Evolutionary conservation across 2,113 vertebrate species (phyloP).

Genomic region (Microtus ochrogaster): DNA sequence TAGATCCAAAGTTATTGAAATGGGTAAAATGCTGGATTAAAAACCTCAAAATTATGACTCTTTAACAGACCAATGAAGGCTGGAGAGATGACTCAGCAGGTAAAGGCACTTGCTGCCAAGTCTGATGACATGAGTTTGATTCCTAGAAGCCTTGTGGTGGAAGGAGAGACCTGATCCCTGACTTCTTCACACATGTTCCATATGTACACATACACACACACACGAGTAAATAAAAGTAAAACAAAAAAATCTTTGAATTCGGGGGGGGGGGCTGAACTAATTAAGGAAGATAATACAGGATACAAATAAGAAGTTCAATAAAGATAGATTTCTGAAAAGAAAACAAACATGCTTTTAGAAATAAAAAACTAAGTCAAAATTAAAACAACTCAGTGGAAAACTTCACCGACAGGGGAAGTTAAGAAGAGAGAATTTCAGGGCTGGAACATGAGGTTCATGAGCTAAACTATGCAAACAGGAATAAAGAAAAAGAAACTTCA

Average conservation of each 20-base stretch:
- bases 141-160: background rate
- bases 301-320: background rate
- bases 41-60: background rate
- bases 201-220: background rate
- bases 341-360: background rate
- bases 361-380: background rate
- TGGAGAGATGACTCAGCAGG: background rate
- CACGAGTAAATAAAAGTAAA: background rate
- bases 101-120: background rate
- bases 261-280: background rate
- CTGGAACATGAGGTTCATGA: background rate
- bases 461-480: background rate
- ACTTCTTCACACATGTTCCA: background rate
- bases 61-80: background rate
- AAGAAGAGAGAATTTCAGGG: background rate
- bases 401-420: background rate
- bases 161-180: background rate
- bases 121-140: background rate
- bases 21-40: background rate
- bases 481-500: background rate
- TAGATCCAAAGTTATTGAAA: background rate
- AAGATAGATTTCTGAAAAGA: background rate
- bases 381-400: background rate
- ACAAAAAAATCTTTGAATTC: background rate
- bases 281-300: background rate